phyloP scores from a whole-genome alignment of 1,140 invertebrate species.

The Dufourea novaeangliae region DNA sequence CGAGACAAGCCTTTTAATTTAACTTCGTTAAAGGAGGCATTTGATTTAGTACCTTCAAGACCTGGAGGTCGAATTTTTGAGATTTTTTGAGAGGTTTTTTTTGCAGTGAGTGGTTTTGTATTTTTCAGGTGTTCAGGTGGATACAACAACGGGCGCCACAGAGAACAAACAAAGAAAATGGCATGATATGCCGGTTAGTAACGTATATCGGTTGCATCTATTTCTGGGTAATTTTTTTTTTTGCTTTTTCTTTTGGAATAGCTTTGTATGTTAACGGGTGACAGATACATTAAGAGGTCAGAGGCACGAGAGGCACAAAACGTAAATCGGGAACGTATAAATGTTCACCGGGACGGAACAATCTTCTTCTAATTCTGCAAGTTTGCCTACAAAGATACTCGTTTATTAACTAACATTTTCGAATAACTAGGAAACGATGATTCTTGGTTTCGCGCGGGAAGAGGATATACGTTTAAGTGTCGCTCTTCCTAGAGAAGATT shows the following conservation, averaged over 20 bases:
- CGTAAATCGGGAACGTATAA: constrained; percentile 17
- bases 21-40: constrained; percentile 78
- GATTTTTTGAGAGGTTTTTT: constrained; percentile 78
- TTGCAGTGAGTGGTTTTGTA: constrained; percentile 79
- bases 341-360: constrained; percentile 39
- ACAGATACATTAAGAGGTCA: constrained; percentile 52
- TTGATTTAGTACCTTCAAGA: constrained; percentile 81
- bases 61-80: constrained; percentile 80
- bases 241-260: constrained; percentile 13
- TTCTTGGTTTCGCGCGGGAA: too few relatives aligned
- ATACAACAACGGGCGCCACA: constrained; percentile 81
- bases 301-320: constrained; percentile 57
- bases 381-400: too few relatives aligned
- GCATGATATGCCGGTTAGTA: constrained; percentile 79
- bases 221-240: constrained; percentile 28
- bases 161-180: constrained; percentile 81
- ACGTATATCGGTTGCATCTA: constrained; percentile 60
- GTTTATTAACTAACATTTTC: too few relatives aligned
- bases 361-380: neutral
- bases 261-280: constrained; percentile 29
- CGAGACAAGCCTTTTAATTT: constrained; percentile 74
- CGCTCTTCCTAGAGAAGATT: neutral
- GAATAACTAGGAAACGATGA: too few relatives aligned
- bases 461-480: too few relatives aligned
- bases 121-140: constrained; percentile 79